A percentile compares a stretch with the other conserved stretches of the same genome.
Conservation (phyloP, 2,797 vertebrate genomes). For the Rhinichthys osculus region DNA sequence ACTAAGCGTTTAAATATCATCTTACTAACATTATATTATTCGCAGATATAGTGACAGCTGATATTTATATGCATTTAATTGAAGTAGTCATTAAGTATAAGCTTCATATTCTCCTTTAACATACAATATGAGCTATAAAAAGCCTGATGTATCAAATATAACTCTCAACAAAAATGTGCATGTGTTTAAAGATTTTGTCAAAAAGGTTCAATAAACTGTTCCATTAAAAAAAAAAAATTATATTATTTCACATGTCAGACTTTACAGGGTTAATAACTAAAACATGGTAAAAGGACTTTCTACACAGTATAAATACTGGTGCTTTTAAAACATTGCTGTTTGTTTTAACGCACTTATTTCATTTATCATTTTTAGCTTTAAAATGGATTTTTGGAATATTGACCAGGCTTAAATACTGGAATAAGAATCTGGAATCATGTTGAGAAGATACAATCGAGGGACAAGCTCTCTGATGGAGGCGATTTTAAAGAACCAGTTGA, state of each 20-base stretch:
- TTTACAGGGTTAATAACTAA: neutral
- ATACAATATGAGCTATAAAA: neutral
- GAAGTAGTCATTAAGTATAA: too few relatives aligned
- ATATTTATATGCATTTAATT: too few relatives aligned
- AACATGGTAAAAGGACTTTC: neutral
- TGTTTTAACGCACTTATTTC: neutral
- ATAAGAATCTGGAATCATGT: neutral
- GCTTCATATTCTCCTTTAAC: neutral
- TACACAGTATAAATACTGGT: neutral
- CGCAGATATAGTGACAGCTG: too few relatives aligned
- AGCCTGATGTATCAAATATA: neutral
- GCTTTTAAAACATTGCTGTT: neutral
- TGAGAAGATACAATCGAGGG: constrained; percentile 93
- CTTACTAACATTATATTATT: too few relatives aligned
- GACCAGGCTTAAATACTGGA: neutral
- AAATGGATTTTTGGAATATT: neutral
- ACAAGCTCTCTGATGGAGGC: constrained; percentile 97
- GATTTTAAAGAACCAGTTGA: constrained; percentile 99
- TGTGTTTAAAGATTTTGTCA: too few relatives aligned
- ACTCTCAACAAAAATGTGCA: too few relatives aligned
- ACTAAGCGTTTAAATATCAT: too few relatives aligned
- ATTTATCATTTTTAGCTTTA: neutral
- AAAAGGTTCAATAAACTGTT: neutral
- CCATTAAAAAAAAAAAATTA: too few relatives aligned
- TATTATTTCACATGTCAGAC: neutral